Conservation (phyloP, 2,888 invertebrate species). For the Drosophila antonietae region DNA sequence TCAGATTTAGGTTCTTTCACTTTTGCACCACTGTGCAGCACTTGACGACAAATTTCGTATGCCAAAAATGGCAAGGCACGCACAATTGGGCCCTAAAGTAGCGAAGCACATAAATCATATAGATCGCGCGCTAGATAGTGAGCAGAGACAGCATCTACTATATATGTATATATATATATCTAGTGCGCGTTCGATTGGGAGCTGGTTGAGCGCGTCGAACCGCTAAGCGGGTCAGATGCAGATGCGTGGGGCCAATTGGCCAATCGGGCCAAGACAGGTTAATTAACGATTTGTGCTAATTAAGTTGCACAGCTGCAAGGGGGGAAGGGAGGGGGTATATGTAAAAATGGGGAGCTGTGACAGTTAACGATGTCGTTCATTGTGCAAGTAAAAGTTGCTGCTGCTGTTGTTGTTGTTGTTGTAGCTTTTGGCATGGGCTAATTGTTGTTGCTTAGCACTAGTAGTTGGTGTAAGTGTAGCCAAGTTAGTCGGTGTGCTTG, state of each 20-base stretch:
- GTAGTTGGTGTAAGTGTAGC: slow-evolving; percentile 10
- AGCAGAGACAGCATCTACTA: slow-evolving; percentile 15
- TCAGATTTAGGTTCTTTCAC: slow-evolving; percentile 1
- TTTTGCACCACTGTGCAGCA: slow-evolving; percentile 44
- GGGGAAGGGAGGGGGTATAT: no score
- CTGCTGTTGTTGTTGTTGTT: not conserved
- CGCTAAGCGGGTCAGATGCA: slow-evolving; percentile 66
- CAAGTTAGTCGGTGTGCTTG: slow-evolving; percentile 22
- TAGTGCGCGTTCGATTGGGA: not conserved
- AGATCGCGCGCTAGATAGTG: slow-evolving; percentile 16
- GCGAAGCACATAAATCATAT: slow-evolving; percentile 44
- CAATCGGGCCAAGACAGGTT: slow-evolving; percentile 75
- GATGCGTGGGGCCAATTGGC: slow-evolving; percentile 76
- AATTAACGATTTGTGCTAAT: slow-evolving; percentile 75
- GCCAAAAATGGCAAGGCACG: slow-evolving; percentile 4
- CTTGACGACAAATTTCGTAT: slow-evolving; percentile 33
- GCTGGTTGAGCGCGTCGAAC: slow-evolving; percentile 12
- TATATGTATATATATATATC: not conserved
- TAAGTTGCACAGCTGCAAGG: slow-evolving; percentile 38
- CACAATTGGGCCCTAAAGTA: slow-evolving; percentile 12
- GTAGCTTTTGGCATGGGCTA: slow-evolving; percentile 13
- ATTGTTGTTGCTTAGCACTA: slow-evolving; percentile 14
- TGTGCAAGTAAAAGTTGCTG: slow-evolving; percentile 14
- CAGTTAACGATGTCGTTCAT: slow-evolving; percentile 18
- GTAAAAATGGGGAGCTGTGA: not conserved